These are phyloP conservation scores for Apamea epomidion DNA, from an alignment of 2,888 invertebrate genomes.

Conservation along the genomic window DNA sequence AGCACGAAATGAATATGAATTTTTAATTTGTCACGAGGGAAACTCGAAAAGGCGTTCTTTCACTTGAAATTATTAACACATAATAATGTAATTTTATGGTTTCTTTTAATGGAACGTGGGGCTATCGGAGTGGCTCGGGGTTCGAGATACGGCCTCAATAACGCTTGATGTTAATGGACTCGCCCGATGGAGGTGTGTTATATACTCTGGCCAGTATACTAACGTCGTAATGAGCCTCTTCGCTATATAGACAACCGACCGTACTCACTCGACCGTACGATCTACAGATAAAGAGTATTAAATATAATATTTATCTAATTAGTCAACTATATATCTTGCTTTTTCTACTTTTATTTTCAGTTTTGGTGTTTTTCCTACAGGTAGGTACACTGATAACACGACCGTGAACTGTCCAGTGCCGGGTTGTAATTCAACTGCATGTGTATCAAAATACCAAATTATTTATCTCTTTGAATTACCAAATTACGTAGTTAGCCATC, in stretches of 20 bases:
- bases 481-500: conserved; percentile 10
- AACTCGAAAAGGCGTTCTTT: conserved; percentile 79
- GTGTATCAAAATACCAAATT: conserved; percentile 23
- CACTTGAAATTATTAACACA: conserved; percentile 89
- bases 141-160: conserved; percentile 85
- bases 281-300: conserved; percentile 59
- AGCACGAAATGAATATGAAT: conserved; percentile 74
- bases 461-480: conserved; percentile 4
- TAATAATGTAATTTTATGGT: conserved; percentile 90
- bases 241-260: conserved; percentile 48
- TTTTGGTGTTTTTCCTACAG: conserved; percentile 29
- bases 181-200: conserved; percentile 74
- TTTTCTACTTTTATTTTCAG: conserved; percentile 35
- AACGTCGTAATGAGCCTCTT: conserved; percentile 55
- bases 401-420: conserved; percentile 36
- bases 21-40: conserved; percentile 82
- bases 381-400: conserved; percentile 34
- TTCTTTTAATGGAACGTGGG: conserved; percentile 89
- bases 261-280: conserved; percentile 45
- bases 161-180: conserved; percentile 87
- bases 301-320: conserved; percentile 64
- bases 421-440: conserved; percentile 11
- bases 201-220: conserved; percentile 62
- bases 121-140: conserved; percentile 83
- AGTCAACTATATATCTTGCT: conserved; percentile 38